Conservation (phyloP, 2,797 vertebrate genomes). For the Rhinella marina region DNA sequence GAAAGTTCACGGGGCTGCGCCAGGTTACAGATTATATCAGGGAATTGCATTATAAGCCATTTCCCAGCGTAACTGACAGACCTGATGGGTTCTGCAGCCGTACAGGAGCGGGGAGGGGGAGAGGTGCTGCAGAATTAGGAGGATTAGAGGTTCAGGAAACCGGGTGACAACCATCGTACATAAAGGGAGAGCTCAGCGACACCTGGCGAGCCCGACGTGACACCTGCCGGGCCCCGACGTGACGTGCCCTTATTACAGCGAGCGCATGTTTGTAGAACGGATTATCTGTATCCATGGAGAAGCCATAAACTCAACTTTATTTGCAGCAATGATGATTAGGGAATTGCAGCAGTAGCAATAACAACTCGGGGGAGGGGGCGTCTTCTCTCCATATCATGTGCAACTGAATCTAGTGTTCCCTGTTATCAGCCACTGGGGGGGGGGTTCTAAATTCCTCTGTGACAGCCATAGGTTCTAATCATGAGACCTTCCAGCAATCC, state of each 20-base stretch:
- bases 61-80: neutral
- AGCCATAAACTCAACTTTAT: neutral
- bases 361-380: no score
- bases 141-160: neutral
- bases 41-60: neutral
- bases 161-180: neutral
- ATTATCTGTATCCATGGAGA: neutral
- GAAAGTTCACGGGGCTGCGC: conserved; percentile 5
- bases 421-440: neutral
- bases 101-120: neutral
- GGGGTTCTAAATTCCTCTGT: no score
- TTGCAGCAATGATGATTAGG: neutral
- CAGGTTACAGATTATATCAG: neutral
- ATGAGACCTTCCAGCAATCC: no score
- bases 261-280: neutral
- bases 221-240: no score
- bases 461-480: no score
- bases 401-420: neutral
- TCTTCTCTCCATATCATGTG: neutral
- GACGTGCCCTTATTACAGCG: neutral
- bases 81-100: neutral
- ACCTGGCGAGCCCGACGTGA: no score
- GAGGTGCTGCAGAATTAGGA: neutral
- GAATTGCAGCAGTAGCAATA: neutral
- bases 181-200: neutral